Conservation (phyloP, 2,113 vertebrate species). For the Pomatorhinus ruficollis region DNA sequence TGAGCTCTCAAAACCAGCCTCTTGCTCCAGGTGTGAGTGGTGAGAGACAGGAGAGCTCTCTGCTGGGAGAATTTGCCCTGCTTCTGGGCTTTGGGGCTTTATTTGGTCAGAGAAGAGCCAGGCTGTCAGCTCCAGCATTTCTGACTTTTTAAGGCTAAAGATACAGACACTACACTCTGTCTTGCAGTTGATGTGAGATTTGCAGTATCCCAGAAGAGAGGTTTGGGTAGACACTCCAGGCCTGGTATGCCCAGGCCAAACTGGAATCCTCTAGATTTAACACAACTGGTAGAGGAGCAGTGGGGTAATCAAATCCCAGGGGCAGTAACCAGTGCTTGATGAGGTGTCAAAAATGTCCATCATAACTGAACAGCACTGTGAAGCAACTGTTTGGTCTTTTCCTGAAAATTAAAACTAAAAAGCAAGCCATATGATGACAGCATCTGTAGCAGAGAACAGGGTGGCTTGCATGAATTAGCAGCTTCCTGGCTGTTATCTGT, state of each 20-base stretch:
- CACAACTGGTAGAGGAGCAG: background rate
- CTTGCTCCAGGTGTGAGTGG: background rate
- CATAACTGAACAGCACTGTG: background rate
- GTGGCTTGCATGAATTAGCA: slow-evolving; percentile 29
- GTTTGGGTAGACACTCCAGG: background rate
- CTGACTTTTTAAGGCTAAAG: background rate
- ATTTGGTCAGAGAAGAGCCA: background rate
- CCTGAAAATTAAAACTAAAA: slow-evolving; percentile 23
- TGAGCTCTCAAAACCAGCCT: background rate
- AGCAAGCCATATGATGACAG: background rate
- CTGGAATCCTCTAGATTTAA: background rate
- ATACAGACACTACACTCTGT: background rate
- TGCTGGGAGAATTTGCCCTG: background rate
- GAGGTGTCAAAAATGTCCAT: background rate
- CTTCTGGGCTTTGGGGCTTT: background rate
- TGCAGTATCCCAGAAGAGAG: background rate
- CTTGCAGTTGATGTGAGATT: background rate
- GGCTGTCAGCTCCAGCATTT: background rate
- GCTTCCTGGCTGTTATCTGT: background rate
- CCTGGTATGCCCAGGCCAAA: background rate
- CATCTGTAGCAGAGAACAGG: slow-evolving; percentile 14
- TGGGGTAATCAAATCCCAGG: background rate
- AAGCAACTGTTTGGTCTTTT: background rate
- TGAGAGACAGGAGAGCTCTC: background rate
- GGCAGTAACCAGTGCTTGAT: background rate